Evolutionary conservation across 37 sponge, comb jelly and placozoan species (phyloP), one percentile per base, ranked within the genome.

Genomic region (Aplysina aerophoba): DNA sequence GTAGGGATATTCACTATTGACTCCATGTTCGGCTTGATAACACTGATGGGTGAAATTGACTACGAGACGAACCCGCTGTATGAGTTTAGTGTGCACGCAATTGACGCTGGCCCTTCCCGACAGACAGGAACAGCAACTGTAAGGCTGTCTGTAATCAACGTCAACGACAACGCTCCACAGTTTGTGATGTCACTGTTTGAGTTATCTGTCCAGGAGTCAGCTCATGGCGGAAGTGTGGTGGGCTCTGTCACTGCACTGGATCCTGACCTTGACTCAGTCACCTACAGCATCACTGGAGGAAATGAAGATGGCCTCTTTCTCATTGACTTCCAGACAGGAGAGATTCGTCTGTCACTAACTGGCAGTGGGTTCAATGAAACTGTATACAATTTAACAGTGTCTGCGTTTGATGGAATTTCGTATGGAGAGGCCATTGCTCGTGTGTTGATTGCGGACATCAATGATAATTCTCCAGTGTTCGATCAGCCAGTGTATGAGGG

Each of bases 131-230:
- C 65, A 0, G 40, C 83, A 0, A 62, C 36, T 21, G 79, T 88
- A 12, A 44, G 39, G 6, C 50, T 91, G 20, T 40, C 68, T 0
- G 71, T 91, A n/a, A 55, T 68, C 54, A 85, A 85, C 24, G 39
- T 81, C 84, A 89, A 93, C 64, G 87, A 93, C 61, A 64, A 87
- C 37, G 63, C 90, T 55, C 93, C 93, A 22, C 55, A 64, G 6
- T 93, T 93, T 55, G 34, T 38, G 19, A 14, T 21, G 14, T 6
- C 38, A 21, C 53, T 64, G n/a, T 63, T 63, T 28, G 41, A 34
- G 34, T 63, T 82, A 1, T 84, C 91, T 0, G 66, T 91, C 33
- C 62, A 37, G 40, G 93, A 89, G 72, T 59, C 67, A 40, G 64
- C 53, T 31, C 74, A 64, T 0, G 21, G 19, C 22, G 90, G 84